Evolutionary conservation across 2,888 invertebrate species (phyloP), one percentile per base, ranked within the genome.

Genomic region (Mesodorylaimus sp.): DNA sequence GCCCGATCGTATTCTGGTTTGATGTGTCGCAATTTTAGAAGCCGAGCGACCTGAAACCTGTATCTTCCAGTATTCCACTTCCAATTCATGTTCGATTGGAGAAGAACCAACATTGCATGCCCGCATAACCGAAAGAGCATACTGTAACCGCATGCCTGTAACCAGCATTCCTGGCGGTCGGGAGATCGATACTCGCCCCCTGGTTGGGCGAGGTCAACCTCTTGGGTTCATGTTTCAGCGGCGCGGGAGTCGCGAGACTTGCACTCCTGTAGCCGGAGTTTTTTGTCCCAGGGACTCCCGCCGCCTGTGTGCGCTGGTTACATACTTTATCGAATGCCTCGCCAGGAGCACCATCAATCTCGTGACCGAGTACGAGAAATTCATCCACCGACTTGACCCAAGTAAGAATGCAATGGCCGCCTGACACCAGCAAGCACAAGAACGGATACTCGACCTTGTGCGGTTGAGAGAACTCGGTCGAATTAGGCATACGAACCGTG

Each of bases 301-400:
- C n/a, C n/a, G n/a, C n/a, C n/a, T 13, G 26, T 13, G 7, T 7
- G 10, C 47, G 19, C 5, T 44, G n/a, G 13, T 13, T 13, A 50
- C 13, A 57, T 64, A 83, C 85, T 73, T 93, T 93, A 66, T 95
- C 93, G 59, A 88, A 78, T 1, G 82, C 77, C 73, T 93, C 89
- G 19, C 95, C 95, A 5, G 91, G 89, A 5, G 91, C 80, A 72
- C 83, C 81, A 68, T 91, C 87, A 23, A 80, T 59, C 37, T 76
- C 74, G 58, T 78, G 74, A 1, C 93, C 93, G 29, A 95, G 74
- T 48, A 88, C 68, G 41, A 78, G 64, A 70, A 88, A 89, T 46
- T 81, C 75, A 56, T 80, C 75, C 1, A 85, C 75, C 61, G 75
- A 75, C 62, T 77, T 71, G 0, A 78, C 88, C 45, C 89, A 66